Evolutionary conservation across 1,140 invertebrate genomes (phyloP).

Genomic region (Cherax destructor): DNA sequence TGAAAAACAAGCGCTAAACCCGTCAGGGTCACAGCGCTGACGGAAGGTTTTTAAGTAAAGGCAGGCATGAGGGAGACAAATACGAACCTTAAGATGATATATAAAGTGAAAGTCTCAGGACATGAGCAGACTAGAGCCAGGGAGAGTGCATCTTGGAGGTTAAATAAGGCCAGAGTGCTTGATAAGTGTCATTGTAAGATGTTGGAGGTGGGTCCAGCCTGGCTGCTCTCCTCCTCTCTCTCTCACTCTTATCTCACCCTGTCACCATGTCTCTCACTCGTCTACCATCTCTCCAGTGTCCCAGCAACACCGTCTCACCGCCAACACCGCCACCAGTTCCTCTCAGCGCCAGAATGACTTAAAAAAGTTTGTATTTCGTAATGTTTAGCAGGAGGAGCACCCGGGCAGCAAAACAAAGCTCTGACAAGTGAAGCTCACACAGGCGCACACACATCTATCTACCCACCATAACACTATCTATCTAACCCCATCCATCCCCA

Average conservation of each 20-base stretch:
- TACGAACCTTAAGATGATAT: not conserved
- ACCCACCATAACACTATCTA: not conserved
- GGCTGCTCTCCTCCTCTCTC: not conserved
- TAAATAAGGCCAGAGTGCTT: not conserved
- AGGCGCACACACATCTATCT: too few species aligned
- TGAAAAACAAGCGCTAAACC: too few species aligned
- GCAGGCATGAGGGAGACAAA: not conserved
- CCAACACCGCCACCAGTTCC: conserved; percentile 9
- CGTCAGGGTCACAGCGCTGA: too few species aligned
- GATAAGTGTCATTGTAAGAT: conserved; percentile 12
- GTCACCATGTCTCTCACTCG: conserved; percentile 30
- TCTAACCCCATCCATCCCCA: too few species aligned
- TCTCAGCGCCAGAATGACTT: not conserved
- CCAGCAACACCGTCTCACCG: not conserved
- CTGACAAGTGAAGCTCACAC: not conserved
- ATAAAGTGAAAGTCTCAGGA: not conserved
- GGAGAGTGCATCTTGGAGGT: not conserved
- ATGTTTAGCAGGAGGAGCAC: not conserved
- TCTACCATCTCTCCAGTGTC: not conserved
- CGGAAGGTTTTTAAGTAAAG: too few species aligned
- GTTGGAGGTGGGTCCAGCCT: not conserved
- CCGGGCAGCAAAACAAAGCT: conserved; percentile 39
- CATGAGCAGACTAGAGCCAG: not conserved
- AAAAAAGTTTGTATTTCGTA: conserved; percentile 34
- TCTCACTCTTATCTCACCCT: conserved; percentile 22